These are phyloP conservation scores for Solenopsis fugax DNA, from an alignment of 1,140 invertebrate species.

Conservation along the genomic window DNA sequence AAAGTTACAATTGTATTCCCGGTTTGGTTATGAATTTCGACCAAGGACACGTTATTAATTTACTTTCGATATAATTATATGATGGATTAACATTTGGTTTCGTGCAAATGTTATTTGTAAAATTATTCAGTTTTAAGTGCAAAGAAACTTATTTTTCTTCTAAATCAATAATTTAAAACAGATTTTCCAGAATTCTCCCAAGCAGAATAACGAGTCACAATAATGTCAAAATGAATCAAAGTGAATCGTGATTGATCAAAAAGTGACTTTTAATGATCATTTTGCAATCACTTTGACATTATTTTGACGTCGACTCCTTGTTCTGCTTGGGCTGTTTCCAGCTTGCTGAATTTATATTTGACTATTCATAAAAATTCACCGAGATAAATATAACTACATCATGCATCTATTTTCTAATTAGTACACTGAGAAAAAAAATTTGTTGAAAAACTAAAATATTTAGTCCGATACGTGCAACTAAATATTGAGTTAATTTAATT, in stretches of 20 bases:
- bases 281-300: too few species aligned
- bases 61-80: slow-evolving; percentile 15
- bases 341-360: not conserved
- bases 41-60: slow-evolving; percentile 29
- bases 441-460: too few species aligned
- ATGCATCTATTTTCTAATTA: not conserved
- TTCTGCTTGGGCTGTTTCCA: too few species aligned
- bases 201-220: too few species aligned
- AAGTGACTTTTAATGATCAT: too few species aligned
- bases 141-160: not conserved
- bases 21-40: slow-evolving; percentile 52
- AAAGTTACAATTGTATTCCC: slow-evolving; percentile 43
- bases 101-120: not conserved
- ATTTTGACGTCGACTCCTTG: too few species aligned
- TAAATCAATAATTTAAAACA: not conserved
- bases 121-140: not conserved
- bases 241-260: too few species aligned
- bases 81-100: slow-evolving; percentile 8
- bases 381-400: not conserved
- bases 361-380: not conserved
- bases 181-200: not conserved
- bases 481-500: too few species aligned
- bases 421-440: too few species aligned
- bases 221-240: too few species aligned
- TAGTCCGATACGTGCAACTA: too few species aligned